These are phyloP conservation scores for Lasius platythorax DNA, from an alignment of 2,888 invertebrate genomes.

Conservation along the genomic window DNA sequence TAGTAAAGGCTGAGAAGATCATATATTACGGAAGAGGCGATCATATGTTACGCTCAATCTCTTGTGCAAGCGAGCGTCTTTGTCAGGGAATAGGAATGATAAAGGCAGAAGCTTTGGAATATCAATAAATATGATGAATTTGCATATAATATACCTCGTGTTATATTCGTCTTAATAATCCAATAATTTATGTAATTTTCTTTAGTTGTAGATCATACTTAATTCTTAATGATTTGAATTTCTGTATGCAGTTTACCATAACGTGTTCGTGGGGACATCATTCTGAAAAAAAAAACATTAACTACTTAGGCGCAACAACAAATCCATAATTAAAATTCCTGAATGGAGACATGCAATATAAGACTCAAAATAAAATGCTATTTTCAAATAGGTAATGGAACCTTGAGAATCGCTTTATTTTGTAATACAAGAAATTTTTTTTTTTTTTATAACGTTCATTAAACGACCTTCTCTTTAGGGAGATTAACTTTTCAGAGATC, in stretches of 20 bases:
- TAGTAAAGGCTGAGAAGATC: neutral
- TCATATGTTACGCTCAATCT: conserved; percentile 58
- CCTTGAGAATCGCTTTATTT: conserved; percentile 64
- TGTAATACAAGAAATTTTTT: neutral
- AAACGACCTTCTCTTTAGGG: neutral
- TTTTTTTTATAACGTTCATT: neutral
- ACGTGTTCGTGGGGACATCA: conserved; percentile 67
- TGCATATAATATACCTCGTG: neutral
- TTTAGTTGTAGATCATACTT: neutral
- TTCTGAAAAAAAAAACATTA: conserved; percentile 48
- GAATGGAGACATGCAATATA: conserved; percentile 60
- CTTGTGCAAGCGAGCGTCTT: conserved; percentile 43
- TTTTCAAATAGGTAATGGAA: conserved; percentile 65
- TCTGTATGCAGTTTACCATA: conserved; percentile 63
- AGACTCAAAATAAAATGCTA: conserved; percentile 64
- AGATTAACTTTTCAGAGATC: conserved; percentile 64
- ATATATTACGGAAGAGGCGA: conserved; percentile 35
- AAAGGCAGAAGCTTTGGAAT: neutral
- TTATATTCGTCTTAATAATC: neutral
- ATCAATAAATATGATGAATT: conserved; percentile 5
- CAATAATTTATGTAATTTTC: conserved; percentile 14
- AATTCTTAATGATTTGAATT: neutral
- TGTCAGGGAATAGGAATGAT: conserved; percentile 39
- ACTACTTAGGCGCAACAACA: conserved; percentile 56
- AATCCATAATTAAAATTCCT: conserved; percentile 65